These are phyloP conservation scores for Chromoteleia sp. DNA, from an alignment of 2,888 invertebrate species.

Conservation along the genomic window DNA sequence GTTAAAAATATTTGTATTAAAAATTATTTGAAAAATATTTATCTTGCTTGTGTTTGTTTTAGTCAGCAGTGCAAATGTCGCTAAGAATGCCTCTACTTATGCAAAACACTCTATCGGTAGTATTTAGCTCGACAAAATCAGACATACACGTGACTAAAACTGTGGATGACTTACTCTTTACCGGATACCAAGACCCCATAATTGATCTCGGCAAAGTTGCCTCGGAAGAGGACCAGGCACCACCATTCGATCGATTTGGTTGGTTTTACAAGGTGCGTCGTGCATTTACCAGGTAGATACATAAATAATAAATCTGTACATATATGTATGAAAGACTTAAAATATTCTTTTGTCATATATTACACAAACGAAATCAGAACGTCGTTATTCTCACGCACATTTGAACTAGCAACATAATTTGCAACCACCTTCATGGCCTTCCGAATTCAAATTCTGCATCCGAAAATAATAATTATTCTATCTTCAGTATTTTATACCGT, in stretches of 20 bases:
- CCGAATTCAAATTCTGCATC: too few species aligned
- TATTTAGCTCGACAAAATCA: slow-evolving; percentile 86
- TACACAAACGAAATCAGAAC: slow-evolving; percentile 27
- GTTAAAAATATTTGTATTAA: too few species aligned
- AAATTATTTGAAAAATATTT: too few species aligned
- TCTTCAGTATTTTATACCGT: too few species aligned
- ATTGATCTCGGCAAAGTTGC: slow-evolving; percentile 89
- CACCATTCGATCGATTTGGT: slow-evolving; percentile 92
- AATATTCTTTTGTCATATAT: slow-evolving; percentile 61
- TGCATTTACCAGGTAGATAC: slow-evolving; percentile 69
- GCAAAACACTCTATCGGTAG: slow-evolving; percentile 87
- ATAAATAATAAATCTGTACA: slow-evolving; percentile 64
- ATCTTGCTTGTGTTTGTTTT: slow-evolving; percentile 56
- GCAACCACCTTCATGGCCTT: too few species aligned
- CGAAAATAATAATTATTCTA: too few species aligned
- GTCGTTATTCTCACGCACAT: too few species aligned
- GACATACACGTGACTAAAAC: slow-evolving; percentile 87
- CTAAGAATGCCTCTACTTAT: slow-evolving; percentile 87
- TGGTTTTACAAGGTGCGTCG: slow-evolving; percentile 90
- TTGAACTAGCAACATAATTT: too few species aligned
- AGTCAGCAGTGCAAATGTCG: slow-evolving; percentile 87
- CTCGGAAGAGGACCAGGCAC: slow-evolving; percentile 83
- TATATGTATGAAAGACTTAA: slow-evolving; percentile 61
- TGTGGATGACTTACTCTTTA: slow-evolving; percentile 90
- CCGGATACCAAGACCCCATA: slow-evolving; percentile 91